Base-by-base conservation (phyloP, 2,113 vertebrate genomes). In the Saimiri boliviensis region DNA sequence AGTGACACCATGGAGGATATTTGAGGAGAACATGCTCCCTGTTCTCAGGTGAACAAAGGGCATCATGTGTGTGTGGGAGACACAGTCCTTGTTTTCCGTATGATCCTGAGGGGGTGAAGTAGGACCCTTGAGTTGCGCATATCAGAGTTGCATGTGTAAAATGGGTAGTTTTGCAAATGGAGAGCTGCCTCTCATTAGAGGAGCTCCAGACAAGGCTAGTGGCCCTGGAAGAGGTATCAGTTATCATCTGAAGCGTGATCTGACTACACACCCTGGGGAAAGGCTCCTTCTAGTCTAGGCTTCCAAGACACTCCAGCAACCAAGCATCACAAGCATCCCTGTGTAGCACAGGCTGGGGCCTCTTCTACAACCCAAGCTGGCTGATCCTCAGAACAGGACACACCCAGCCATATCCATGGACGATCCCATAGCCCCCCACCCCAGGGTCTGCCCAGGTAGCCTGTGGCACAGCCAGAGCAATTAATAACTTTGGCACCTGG, bases 401-500 rank as follows among this genome's bases (percentile, higher is more conserved):
- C 49, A 74, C 45, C 27, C 52, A 23, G 42, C 54, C 35, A 8
- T 3, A 0, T 0, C 8, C 21, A 35, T 0, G 7, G 37, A 58
- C 0, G 40, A 96, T 79, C 91, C 95, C 54, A 14, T 91, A 74
- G 85, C 96, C 97, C 97, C 96, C 73, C 0, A 63, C 89, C 89
- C 94, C 97, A 63, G 58, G 73, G 94, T 97, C 96, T 97, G 92
- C 95, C 96, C 70, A 94, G 97, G 16, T 21, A 93, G 93, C 98
- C 97, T 0, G 0, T 98, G 98, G 97, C 98, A 97, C 68, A 91
- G 82, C 96, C 97, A 93, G 98, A 97, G 97, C 97, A 80, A 98
- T 98, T 98, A 98, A 98, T 99, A 98, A 98, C 96, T 96, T 97
- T 89, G 98, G 97, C 93, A 97, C 93, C 97, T 98, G 47, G 95